These are phyloP conservation scores for Nothobranchius kuhntae DNA, from an alignment of 2,113 vertebrate species.

Conservation along the genomic window DNA sequence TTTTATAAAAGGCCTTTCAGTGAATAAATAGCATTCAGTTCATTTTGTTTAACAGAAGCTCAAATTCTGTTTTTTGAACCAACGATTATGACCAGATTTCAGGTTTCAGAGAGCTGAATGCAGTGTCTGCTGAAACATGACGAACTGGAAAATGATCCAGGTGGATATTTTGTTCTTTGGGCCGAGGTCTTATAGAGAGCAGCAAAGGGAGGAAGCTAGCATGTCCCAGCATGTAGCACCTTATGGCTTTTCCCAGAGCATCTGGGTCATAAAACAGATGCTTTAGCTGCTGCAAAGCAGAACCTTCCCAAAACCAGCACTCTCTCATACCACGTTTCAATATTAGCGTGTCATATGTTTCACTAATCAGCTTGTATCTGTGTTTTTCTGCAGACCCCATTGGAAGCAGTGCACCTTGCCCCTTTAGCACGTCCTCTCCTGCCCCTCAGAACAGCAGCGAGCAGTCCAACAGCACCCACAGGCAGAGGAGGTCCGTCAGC, in stretches of 20 bases:
- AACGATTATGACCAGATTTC: conserved; percentile 28
- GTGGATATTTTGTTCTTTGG: conserved; percentile 71
- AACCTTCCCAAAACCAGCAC: conserved; percentile 38
- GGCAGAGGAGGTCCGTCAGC: conserved; percentile 91
- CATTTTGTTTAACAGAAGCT: conserved; percentile 38
- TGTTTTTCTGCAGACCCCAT: conserved; percentile 79
- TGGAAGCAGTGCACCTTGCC: conserved; percentile 79
- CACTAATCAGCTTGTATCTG: conserved; percentile 44
- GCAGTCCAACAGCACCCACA: conserved; percentile 53
- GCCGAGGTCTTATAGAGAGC: conserved; percentile 67
- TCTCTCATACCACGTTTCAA: conserved; percentile 3
- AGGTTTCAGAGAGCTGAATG: conserved; percentile 16
- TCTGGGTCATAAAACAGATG: conserved; percentile 75
- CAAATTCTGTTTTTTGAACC: conserved; percentile 43
- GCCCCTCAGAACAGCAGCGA: conserved; percentile 67
- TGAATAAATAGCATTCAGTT: conserved; percentile 11
- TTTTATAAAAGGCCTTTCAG: conserved; percentile 43
- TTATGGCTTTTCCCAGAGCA: conserved; percentile 70
- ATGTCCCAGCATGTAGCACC: conserved; percentile 66
- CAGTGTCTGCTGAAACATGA: conserved; percentile 19
- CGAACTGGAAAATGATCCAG: conserved; percentile 56
- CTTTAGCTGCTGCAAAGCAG: conserved; percentile 66
- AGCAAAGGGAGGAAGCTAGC: conserved; percentile 67
- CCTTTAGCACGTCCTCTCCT: conserved; percentile 69
- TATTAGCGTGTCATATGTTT: neutral